A percentile compares a stretch with the other conserved stretches of the same genome.
Conservation (phyloP, 2,113 vertebrate species). For the Sapayoa aenigma region DNA sequence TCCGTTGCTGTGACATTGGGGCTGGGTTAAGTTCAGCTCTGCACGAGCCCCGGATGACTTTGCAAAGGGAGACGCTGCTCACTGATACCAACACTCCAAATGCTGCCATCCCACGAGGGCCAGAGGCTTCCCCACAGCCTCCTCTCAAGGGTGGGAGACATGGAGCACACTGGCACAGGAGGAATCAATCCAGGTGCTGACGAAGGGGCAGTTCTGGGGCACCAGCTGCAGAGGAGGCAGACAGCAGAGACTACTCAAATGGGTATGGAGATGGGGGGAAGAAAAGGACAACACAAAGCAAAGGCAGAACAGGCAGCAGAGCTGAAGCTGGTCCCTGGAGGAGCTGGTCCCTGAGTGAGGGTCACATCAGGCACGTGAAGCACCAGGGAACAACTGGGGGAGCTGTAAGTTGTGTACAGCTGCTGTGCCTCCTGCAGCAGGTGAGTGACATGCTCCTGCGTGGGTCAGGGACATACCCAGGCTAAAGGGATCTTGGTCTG, state of each 20-base stretch:
- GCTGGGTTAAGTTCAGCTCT: background rate
- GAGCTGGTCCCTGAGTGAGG: no score
- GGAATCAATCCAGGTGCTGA: background rate
- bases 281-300: background rate
- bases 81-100: accelerated
- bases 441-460: background rate
- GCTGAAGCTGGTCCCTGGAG: accelerated
- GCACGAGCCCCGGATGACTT: background rate
- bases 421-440: background rate
- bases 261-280: background rate
- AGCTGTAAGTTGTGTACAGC: background rate
- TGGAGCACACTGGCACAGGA: background rate
- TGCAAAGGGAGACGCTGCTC: background rate
- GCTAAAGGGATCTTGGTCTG: background rate
- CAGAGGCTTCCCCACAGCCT: background rate
- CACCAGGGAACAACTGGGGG: background rate
- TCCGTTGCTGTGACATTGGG: accelerated
- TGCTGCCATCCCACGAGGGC: accelerated
- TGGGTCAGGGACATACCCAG: no score
- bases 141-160: accelerated
- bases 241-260: background rate
- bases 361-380: background rate
- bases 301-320: background rate
- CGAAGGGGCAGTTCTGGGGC: background rate
- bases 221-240: background rate